A percentile compares a stretch with the other conserved stretches of the same genome.
phyloP scores from a whole-genome alignment of 2,888 invertebrate genomes.

The Zaprionus obscuricornis region DNA sequence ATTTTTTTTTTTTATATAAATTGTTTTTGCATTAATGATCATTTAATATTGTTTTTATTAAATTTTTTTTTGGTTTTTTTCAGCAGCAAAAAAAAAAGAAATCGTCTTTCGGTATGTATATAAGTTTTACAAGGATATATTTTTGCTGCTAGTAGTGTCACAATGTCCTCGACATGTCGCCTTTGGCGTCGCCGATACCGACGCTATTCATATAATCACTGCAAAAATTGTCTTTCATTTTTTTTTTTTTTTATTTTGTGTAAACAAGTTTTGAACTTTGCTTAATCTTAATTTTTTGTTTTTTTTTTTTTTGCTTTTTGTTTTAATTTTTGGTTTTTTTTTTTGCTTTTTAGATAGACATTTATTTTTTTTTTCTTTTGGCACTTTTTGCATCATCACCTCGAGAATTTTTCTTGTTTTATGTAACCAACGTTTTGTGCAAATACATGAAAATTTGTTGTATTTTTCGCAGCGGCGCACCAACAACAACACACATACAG shows the following conservation, averaged over 20 bases:
- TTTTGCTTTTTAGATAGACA: constrained; percentile 10
- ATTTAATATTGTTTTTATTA: neutral
- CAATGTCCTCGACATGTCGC: constrained; percentile 40
- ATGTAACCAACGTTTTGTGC: constrained; percentile 70
- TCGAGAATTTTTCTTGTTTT: constrained; percentile 45
- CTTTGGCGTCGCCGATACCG: constrained; percentile 34
- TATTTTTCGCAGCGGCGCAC: constrained; percentile 61
- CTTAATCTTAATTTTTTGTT: constrained; percentile 15
- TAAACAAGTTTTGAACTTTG: constrained; percentile 23
- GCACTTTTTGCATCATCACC: constrained; percentile 50
- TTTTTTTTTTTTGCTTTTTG: neutral
- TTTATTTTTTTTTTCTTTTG: constrained; percentile 3
- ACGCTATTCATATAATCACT: constrained; percentile 42
- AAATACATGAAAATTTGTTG: constrained; percentile 63
- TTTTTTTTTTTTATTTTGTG: constrained; percentile 12
- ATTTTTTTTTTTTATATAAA: neutral
- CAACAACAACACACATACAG: constrained; percentile 69
- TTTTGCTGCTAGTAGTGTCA: constrained; percentile 47
- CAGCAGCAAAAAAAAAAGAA: constrained; percentile 51
- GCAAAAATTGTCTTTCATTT: constrained; percentile 25
- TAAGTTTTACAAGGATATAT: constrained; percentile 72
- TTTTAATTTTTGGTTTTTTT: constrained; percentile 19
- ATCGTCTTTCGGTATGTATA: constrained; percentile 76
- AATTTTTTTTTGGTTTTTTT: constrained; percentile 19
- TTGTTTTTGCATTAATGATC: neutral